Evolutionary conservation across 2,888 invertebrate species (phyloP).

Genomic region (Pristionchus entomophagus): DNA sequence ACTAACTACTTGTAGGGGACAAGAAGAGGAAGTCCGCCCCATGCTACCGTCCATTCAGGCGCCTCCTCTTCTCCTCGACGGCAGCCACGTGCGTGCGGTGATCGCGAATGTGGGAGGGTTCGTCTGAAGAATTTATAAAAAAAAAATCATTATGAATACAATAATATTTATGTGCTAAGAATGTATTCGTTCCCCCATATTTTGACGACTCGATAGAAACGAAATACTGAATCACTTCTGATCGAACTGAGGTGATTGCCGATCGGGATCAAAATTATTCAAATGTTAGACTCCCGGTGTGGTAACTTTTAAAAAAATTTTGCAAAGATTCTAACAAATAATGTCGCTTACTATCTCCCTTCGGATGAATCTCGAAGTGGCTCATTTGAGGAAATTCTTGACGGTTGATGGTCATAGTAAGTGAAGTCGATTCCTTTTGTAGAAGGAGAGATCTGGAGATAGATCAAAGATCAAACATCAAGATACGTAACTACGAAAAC

Average conservation of each 20-base stretch:
- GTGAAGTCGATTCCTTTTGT: conserved; percentile 20
- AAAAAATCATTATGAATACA: too few relatives aligned
- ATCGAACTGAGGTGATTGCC: too few relatives aligned
- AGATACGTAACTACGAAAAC: too few relatives aligned
- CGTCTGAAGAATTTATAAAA: too few relatives aligned
- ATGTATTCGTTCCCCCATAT: too few relatives aligned
- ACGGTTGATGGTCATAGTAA: conserved; percentile 12
- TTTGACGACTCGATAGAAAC: too few relatives aligned
- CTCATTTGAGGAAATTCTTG: background rate
- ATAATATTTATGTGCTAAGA: too few relatives aligned
- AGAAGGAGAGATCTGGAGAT: background rate
- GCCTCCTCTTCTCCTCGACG: conserved; percentile 14
- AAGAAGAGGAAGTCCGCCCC: background rate
- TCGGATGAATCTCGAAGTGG: background rate
- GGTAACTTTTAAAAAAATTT: too few relatives aligned
- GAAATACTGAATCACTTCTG: too few relatives aligned
- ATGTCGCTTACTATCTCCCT: background rate
- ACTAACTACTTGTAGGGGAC: background rate
- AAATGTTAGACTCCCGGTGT: too few relatives aligned
- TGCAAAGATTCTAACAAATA: too few relatives aligned
- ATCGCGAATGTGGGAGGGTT: background rate
- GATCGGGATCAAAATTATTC: too few relatives aligned
- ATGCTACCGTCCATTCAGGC: background rate
- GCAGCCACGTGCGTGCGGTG: background rate
- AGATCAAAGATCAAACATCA: background rate